phyloP scores from a whole-genome alignment of 2,797 vertebrate genomes.

The Epinephelus malabaricus region DNA sequence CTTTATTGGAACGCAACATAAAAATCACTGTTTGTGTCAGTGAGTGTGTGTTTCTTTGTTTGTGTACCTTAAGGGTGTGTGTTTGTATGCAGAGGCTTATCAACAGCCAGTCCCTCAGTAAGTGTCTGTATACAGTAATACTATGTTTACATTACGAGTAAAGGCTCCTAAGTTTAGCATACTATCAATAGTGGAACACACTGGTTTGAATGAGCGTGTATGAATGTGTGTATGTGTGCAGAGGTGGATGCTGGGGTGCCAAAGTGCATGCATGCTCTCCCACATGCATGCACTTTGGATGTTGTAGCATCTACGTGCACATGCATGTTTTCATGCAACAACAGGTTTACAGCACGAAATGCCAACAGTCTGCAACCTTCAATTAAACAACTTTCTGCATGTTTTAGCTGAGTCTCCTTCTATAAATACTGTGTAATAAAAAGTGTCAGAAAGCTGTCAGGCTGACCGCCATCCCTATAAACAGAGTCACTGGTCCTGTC shows the following conservation, averaged over 20 bases:
- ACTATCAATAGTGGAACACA: constrained; percentile 56
- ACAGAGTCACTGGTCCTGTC: constrained; percentile 23
- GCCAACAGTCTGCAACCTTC: constrained; percentile 21
- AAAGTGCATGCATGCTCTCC: constrained; percentile 29
- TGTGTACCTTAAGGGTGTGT: constrained; percentile 65
- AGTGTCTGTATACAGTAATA: constrained; percentile 55
- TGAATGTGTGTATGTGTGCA: constrained; percentile 51
- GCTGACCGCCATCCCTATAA: constrained; percentile 11
- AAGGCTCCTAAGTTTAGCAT: constrained; percentile 55
- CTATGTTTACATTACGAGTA: constrained; percentile 58
- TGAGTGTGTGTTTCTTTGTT: constrained; percentile 59
- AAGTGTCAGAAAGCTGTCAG: constrained; percentile 28
- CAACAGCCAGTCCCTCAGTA: constrained; percentile 60
- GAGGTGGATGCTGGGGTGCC: constrained; percentile 33
- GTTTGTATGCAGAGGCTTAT: constrained; percentile 63
- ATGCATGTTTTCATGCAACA: constrained; percentile 35
- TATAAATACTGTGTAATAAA: constrained; percentile 23
- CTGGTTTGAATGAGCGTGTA: constrained; percentile 13
- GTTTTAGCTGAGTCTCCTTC: constrained; percentile 12
- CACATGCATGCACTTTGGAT: constrained; percentile 24
- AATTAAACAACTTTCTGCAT: constrained; percentile 15
- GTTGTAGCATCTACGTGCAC: constrained; percentile 23
- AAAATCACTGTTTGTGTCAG: constrained; percentile 68
- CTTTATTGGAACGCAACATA: constrained; percentile 81
- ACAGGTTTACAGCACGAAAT: constrained; percentile 24